Evolutionary conservation across 2,888 invertebrate genomes (phyloP), one percentile per base, ranked within the genome.

Genomic region (Sphinx pinastri): DNA sequence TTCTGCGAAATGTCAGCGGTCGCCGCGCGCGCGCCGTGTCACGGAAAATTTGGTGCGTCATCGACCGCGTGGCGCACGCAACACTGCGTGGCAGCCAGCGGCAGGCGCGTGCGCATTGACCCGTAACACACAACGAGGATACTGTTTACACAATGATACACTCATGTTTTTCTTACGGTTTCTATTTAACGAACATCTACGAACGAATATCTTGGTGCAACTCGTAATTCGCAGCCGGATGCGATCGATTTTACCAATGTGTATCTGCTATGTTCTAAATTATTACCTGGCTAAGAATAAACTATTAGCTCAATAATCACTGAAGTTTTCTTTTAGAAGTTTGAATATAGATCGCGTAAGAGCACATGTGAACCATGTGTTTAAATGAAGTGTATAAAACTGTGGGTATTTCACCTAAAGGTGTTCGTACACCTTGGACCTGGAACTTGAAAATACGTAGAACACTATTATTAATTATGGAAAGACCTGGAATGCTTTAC

Each of bases 1-100:
- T 92, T 91, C 90, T 92, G 90, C 85, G 88, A 92, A 92, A 87
- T 89, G 89, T 89, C 89, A 87, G 87, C 82, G 87, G 79, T 82
- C 85, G 80, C 72, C 78, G 74, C 79, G 76, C 16, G 25, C 16
- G 55, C 55, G 38, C 38, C 49, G 19, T 57, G 76, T 60, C 76
- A 77, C 75, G 91, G 91, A 90, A 92, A 91, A 85, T 89, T 91
- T 89, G 77, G 86, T 88, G 89, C 90, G 90, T 92, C 91, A 92
- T 77, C 73, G 73, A 76, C 68, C 73, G 77, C 73, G 74, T 77
- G 79, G 81, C 75, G 74, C 72, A 70, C 58, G 73, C 70, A 52
- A 55, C 58, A 66, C n/a, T 16, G 25, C 67, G 49, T 58, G 67
- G 25, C 25, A 25, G 25, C 25, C 25, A 2, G 25, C 25, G 25